These are phyloP conservation scores for Allygus modestus DNA, from an alignment of 2,888 invertebrate genomes.

Conservation along the genomic window DNA sequence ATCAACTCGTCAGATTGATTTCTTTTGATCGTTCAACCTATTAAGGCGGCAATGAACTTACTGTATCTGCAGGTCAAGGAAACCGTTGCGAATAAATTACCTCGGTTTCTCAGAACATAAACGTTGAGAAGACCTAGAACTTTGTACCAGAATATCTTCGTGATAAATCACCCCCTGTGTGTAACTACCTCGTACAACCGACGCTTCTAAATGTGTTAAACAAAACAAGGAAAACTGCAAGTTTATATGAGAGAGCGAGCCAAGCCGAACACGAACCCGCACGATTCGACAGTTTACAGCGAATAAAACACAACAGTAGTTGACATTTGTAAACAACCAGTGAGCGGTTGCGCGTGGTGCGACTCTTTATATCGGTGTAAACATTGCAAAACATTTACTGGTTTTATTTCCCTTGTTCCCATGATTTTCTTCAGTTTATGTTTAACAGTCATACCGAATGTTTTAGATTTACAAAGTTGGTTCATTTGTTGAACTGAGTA, in stretches of 20 bases:
- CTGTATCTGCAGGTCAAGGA: no score
- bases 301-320: constrained; percentile 1
- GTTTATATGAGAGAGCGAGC: neutral
- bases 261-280: neutral
- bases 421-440: no score
- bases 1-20: no score
- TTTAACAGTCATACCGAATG: no score
- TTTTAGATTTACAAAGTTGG: no score
- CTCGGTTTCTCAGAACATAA: neutral
- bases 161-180: neutral
- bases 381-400: no score
- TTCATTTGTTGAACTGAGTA: no score
- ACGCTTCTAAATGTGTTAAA: neutral
- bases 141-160: neutral
- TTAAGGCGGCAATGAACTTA: no score
- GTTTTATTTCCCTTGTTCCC: no score
- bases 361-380: neutral
- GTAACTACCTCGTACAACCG: neutral
- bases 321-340: constrained; percentile 23
- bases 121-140: neutral
- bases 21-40: no score
- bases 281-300: constrained; percentile 15
- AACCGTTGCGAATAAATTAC: neutral
- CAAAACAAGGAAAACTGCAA: constrained; percentile 5
- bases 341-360: neutral